These are phyloP conservation scores for Ophion ventricosus DNA, from an alignment of 2,888 invertebrate species.

Conservation along the genomic window DNA sequence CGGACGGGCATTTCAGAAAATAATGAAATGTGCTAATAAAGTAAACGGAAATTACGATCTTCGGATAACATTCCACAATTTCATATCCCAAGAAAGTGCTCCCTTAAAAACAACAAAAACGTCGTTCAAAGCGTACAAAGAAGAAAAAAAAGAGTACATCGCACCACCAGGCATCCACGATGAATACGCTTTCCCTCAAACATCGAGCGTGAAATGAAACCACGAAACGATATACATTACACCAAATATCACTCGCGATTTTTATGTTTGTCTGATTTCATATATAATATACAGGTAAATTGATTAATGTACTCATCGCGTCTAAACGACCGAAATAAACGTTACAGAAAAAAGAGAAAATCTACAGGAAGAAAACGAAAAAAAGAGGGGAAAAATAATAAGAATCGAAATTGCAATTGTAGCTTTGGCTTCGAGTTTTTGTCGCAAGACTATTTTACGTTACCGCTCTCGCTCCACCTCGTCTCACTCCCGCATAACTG, in stretches of 20 bases:
- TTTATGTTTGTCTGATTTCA: neutral
- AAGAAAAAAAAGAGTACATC: neutral
- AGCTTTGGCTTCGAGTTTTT: constrained; percentile 25
- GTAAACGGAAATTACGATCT: neutral
- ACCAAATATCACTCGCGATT: constrained; percentile 22
- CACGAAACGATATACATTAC: neutral
- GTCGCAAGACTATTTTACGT: constrained; percentile 27
- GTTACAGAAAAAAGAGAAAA: neutral
- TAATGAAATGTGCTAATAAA: neutral
- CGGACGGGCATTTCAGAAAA: neutral
- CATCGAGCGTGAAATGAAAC: constrained; percentile 11
- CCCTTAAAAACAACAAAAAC: neutral
- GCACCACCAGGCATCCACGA: neutral
- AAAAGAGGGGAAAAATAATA: neutral
- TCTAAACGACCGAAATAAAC: neutral
- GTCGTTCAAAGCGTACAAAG: neutral
- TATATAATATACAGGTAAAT: neutral
- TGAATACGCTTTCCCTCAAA: neutral
- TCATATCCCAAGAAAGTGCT: neutral
- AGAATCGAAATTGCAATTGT: constrained; percentile 1
- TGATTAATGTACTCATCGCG: neutral
- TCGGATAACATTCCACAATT: neutral
- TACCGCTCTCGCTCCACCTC: constrained; percentile 22
- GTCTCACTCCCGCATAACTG: constrained; percentile 12
- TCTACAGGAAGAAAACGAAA: neutral